phyloP scores from a whole-genome alignment of 64 coral and sea anemone species.

The Montipora capricornis region DNA sequence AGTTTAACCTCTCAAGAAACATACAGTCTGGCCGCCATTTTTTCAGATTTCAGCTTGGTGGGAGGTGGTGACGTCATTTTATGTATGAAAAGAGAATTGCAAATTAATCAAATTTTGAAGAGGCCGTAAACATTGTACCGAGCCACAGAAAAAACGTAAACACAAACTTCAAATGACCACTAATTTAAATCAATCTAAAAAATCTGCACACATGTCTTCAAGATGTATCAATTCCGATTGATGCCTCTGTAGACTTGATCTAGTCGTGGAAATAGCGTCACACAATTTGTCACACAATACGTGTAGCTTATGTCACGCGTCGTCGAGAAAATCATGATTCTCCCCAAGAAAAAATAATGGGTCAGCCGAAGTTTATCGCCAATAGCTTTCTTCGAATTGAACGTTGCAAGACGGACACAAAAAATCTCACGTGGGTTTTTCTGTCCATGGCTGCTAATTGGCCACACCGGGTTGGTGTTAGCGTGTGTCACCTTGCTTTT shows the following conservation, averaged over 20 bases:
- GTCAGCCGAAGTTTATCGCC: too few species aligned
- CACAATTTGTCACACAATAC: not conserved
- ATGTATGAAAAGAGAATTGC: slow-evolving; percentile 32
- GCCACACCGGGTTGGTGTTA: too few species aligned
- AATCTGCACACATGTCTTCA: not conserved
- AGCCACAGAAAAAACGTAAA: not conserved
- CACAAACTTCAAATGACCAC: not conserved
- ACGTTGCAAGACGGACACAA: too few species aligned
- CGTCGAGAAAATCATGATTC: too few species aligned
- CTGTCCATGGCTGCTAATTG: too few species aligned
- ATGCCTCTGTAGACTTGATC: too few species aligned
- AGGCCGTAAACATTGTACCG: not conserved
- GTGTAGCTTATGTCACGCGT: not conserved
- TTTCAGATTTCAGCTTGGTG: slow-evolving; percentile 7
- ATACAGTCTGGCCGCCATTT: slow-evolving; percentile 43
- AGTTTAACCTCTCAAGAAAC: not conserved
- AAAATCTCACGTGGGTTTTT: too few species aligned
- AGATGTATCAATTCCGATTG: not conserved
- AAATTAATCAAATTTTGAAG: slow-evolving; percentile 45
- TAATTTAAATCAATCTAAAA: not conserved
- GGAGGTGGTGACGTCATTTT: slow-evolving; percentile 30
- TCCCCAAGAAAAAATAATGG: too few species aligned
- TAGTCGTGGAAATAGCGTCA: not conserved
- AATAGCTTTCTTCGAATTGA: too few species aligned
- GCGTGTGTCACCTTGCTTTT: too few species aligned